Evolutionary conservation across 2,888 invertebrate genomes (phyloP), one percentile per base, ranked within the genome.

Genomic region (Acanthosepion lycidas): DNA sequence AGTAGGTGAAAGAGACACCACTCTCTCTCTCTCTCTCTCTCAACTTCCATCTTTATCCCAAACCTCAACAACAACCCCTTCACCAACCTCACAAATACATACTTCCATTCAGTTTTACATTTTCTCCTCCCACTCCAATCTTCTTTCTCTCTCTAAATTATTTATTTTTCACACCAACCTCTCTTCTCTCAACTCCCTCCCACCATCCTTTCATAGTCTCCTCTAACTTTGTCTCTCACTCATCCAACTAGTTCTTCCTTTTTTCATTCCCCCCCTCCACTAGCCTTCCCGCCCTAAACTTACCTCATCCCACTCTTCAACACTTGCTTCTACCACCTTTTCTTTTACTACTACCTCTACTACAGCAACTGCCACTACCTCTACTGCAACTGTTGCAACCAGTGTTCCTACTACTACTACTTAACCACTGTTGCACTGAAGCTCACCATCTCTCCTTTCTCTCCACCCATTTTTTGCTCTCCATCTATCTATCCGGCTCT

Each of bases 381-480:
- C 78, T 78, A 33, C 78, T 78, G 23, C 20, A 20, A 9, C 2
- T 78, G n/a, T 78, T 78, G n/a, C 78, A 78, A 78, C n/a, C n/a
- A 78, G 78, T 78, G 78, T 78, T n/a, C 78, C n/a, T 78, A 42
- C 91, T 94, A 51, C 92, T 48, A 78, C 95, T 94, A 48, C 91
- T 59, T 51, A 51, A 51, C 51, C 78, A 92, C n/a, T 91, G 55
- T 98, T 51, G 33, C 33, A 53, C 94, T 78, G n/a, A 33, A 91
- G 6, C 48, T 91, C 59, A 91, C 93, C 91, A 94, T 92, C 64
- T 94, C 91, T 94, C 94, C 92, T 92, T 94, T n/a, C 42, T 94
- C 91, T 94, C 51, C 91, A 94, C 94, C 94, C 94, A 42, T 42
- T 94, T 95, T 94, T 95, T 94, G 93, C 64, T 94, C 91, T 92